Conservation (phyloP, 2,888 invertebrate species). For the Phasia obesa region DNA sequence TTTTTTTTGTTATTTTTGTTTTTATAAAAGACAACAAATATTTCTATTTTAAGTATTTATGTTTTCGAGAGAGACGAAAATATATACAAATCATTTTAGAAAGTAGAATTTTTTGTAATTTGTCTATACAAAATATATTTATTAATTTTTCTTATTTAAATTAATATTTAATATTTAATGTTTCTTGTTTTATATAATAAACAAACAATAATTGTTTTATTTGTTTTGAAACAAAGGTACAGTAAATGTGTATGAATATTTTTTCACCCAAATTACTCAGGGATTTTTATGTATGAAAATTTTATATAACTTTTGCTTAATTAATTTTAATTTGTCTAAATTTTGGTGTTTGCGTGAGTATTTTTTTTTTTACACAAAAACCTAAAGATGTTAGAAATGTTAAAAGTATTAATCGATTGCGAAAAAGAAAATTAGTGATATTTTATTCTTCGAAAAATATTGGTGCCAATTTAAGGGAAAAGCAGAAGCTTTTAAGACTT, state of each 20-base stretch:
- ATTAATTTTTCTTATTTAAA: constrained; percentile 45
- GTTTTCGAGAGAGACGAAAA: constrained; percentile 29
- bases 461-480: too few relatives aligned
- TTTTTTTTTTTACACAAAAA: not conserved
- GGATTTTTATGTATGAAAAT: constrained; percentile 62
- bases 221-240: constrained; percentile 74
- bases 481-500: too few relatives aligned
- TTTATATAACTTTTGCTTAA: not conserved
- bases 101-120: constrained; percentile 68
- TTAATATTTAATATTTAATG: constrained; percentile 33
- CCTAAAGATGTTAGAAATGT: not conserved
- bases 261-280: constrained; percentile 38
- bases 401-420: not conserved
- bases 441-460: too few relatives aligned
- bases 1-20: constrained; percentile 42
- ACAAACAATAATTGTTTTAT: constrained; percentile 63
- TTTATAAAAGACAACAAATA: constrained; percentile 71
- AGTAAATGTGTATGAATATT: constrained; percentile 65
- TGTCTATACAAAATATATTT: constrained; percentile 70
- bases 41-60: constrained; percentile 28
- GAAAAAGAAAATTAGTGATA: too few relatives aligned
- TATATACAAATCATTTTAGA: constrained; percentile 72
- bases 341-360: not conserved
- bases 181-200: constrained; percentile 33
- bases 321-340: constrained; percentile 42